Evolutionary conservation across 1,140 invertebrate genomes (phyloP).

Genomic region (Myzus persicae): DNA sequence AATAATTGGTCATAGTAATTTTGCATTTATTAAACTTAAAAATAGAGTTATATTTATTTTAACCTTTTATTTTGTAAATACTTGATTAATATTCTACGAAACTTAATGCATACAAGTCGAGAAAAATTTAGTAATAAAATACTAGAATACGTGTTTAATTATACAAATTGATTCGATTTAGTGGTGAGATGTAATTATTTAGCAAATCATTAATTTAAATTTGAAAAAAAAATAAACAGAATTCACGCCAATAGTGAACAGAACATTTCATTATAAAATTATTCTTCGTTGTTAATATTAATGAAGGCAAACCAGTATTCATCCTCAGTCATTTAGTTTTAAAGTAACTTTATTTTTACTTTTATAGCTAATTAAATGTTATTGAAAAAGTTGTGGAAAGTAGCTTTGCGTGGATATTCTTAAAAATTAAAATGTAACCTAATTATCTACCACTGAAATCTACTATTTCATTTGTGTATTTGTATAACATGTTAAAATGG

Average conservation of each 20-base stretch:
- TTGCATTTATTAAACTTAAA: not conserved
- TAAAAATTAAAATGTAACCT: not conserved
- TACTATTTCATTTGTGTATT: not conserved
- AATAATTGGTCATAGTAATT: not conserved
- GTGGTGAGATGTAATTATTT: not conserved
- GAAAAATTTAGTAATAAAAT: too few relatives aligned
- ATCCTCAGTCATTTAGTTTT: not conserved
- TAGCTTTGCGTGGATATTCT: not conserved
- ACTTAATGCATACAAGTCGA: too few relatives aligned
- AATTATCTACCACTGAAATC: not conserved
- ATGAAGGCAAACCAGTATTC: not conserved
- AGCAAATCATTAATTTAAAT: not conserved
- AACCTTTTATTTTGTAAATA: not conserved
- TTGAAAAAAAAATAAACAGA: not conserved
- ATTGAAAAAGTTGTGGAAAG: slow-evolving; percentile 24
- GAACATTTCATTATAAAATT: not conserved
- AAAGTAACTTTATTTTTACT: slow-evolving; percentile 10
- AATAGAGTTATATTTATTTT: not conserved
- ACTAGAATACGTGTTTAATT: not conserved
- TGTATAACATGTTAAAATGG: not conserved
- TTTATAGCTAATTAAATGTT: slow-evolving; percentile 42
- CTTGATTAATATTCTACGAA: not conserved
- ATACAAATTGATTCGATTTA: not conserved
- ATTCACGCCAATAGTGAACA: not conserved
- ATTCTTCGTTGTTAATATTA: not conserved